Evolutionary conservation across 1,140 invertebrate genomes (phyloP), one percentile per base, ranked within the genome.

Genomic region (Drosophila pseudoananassae): DNA sequence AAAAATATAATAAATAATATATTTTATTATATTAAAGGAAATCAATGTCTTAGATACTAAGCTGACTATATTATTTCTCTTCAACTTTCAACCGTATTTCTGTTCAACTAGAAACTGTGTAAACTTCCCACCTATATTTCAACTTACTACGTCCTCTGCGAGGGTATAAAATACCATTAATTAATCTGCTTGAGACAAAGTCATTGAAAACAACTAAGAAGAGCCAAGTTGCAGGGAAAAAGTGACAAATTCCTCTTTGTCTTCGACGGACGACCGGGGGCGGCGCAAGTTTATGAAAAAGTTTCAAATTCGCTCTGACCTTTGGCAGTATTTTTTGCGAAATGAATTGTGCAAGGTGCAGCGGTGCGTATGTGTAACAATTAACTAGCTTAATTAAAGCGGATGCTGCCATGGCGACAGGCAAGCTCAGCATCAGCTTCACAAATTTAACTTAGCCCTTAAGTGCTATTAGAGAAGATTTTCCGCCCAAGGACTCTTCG

Each of bases 311-410:
- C 36, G n/a, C n/a, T 53, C 29, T 25, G 25, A 23, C 29, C 56
- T 40, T 60, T 25, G 14, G 51, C 33, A 10, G 33, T 38, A 20
- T 63, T 78, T 58, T 68, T 12, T 17, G n/a, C 6, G 15, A 71
- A 79, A 54, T 74, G 56, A 75, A 85, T 74, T 87, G 57, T 85
- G 45, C 68, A 59, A 55, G 36, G 73, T 77, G 77, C 74, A 78
- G 49, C 78, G 74, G 46, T 25, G 74, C 82, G 82, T 82, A 82
- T 87, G 78, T 71, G 82, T 61, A 82, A 78, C 74, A 87, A 82
- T 68, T 81, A 71, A 53, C 60, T 68, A 60, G 33, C 77, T 85
- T 87, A 80, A 87, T 82, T 78, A 87, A 68, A 60, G 36, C 45
- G 33, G 20, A 49, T 49, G 58, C 40, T 66, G 38, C 27, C 57